Percentiles rank a stretch among this genome's conserved stretches.
Evolutionary conservation across 2,113 vertebrate species (phyloP).

Genomic region (Melanotaenia duboulayi): DNA sequence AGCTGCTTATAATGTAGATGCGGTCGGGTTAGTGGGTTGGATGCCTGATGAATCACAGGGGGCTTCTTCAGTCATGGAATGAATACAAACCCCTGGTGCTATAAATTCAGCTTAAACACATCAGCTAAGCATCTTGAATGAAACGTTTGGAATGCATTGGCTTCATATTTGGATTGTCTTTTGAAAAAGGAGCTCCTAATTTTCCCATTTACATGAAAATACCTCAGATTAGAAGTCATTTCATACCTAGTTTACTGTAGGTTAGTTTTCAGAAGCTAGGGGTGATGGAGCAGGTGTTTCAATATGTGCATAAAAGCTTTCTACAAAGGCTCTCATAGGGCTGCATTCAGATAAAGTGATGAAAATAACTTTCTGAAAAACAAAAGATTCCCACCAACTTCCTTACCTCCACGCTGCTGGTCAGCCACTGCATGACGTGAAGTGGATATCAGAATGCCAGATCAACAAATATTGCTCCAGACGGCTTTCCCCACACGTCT

Average conservation of each 20-base stretch:
- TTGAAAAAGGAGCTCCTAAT: background rate
- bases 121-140: slow-evolving; percentile 52
- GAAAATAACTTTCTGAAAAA: too few relatives aligned
- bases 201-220: background rate
- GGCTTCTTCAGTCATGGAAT: slow-evolving; percentile 35
- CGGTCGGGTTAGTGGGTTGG: slow-evolving; percentile 48
- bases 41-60: slow-evolving; percentile 35
- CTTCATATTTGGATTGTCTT: slow-evolving; percentile 1
- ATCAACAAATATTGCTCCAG: slow-evolving; percentile 18
- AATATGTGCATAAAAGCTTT: background rate
- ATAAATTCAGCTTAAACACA: slow-evolving; percentile 39
- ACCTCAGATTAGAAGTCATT: background rate
- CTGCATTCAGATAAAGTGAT: background rate
- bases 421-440: background rate
- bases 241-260: background rate
- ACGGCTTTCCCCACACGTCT: background rate
- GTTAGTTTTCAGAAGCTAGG: background rate
- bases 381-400: background rate
- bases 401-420: background rate
- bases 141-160: slow-evolving; percentile 13
- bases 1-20: slow-evolving; percentile 43
- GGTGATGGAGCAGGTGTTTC: background rate
- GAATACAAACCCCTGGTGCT: slow-evolving; percentile 12
- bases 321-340: background rate
- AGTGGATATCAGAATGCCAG: background rate